Percentiles rank a stretch among this genome's conserved stretches.
These are phyloP conservation scores for Leguminivora glycinivorella DNA, from an alignment of 1,140 invertebrate genomes.

Conservation along the genomic window DNA sequence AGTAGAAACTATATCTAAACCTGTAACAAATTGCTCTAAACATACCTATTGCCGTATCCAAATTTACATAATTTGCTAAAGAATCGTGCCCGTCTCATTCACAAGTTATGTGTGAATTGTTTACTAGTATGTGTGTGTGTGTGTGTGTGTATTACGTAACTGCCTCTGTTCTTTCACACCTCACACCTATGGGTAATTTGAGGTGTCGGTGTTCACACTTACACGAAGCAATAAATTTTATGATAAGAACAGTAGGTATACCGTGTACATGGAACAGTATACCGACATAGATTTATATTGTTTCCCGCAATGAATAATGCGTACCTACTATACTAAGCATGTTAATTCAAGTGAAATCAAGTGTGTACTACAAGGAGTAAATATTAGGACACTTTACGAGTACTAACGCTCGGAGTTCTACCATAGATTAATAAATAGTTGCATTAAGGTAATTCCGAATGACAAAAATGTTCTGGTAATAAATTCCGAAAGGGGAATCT, in stretches of 20 bases:
- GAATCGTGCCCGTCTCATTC: neutral
- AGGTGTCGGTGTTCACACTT: neutral
- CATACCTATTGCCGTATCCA: neutral
- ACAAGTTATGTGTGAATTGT: neutral
- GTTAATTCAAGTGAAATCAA: too few species aligned
- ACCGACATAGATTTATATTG: too few species aligned
- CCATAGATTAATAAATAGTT: too few species aligned
- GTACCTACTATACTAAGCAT: too few species aligned
- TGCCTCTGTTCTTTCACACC: conserved; percentile 3
- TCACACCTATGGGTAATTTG: conserved; percentile 6
- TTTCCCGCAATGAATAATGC: too few species aligned
- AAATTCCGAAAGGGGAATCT: too few species aligned
- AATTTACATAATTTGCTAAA: neutral
- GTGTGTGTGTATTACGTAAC: neutral
- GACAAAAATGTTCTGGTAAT: too few species aligned
- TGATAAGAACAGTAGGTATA: neutral
- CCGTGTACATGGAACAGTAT: neutral
- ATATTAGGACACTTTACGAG: too few species aligned
- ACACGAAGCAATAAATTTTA: neutral
- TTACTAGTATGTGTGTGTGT: neutral
- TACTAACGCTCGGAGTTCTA: too few species aligned
- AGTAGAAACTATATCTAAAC: too few species aligned
- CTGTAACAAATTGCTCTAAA: neutral
- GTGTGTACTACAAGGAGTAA: too few species aligned
- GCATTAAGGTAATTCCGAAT: too few species aligned